Percentiles rank a stretch among this genome's conserved stretches.
Evolutionary conservation across 2,888 invertebrate species (phyloP).

Genomic region (Yponomeuta sedellus): DNA sequence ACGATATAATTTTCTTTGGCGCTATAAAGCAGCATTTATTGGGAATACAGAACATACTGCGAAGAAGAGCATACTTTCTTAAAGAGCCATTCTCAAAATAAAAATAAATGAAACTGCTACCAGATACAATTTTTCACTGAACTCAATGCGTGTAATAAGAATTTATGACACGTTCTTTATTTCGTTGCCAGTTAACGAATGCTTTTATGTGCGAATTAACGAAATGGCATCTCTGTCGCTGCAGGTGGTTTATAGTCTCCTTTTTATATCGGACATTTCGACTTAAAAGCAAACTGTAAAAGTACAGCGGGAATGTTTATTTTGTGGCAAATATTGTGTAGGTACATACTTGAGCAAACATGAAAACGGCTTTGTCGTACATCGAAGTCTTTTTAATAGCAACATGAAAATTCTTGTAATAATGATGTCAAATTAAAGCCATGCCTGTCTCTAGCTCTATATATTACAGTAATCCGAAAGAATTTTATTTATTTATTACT

Average conservation of each 20-base stretch:
- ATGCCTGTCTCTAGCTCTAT: not conserved
- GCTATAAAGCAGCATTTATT: too few relatives aligned
- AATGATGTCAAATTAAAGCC: not conserved
- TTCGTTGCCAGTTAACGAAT: conserved; percentile 6
- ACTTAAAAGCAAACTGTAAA: not conserved
- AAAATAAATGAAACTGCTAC: not conserved
- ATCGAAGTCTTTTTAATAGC: not conserved
- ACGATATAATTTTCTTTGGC: too few relatives aligned
- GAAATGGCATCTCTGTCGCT: not conserved
- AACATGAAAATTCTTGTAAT: not conserved
- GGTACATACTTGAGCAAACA: not conserved
- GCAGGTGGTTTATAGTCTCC: conserved; percentile 9
- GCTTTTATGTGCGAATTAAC: conserved; percentile 2
- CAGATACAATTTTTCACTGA: not conserved
- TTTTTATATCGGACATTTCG: conserved; percentile 1
- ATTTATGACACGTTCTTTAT: not conserved
- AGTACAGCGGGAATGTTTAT: not conserved
- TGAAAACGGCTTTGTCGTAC: not conserved
- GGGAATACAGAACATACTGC: not conserved
- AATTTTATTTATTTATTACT: too few relatives aligned
- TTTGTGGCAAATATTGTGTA: not conserved
- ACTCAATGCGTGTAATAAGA: not conserved
- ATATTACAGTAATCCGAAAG: not conserved
- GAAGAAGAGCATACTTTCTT: too few relatives aligned
- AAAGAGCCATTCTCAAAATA: not conserved